Conservation (phyloP, 2,797 vertebrate species). For the Simalia tracyae region DNA sequence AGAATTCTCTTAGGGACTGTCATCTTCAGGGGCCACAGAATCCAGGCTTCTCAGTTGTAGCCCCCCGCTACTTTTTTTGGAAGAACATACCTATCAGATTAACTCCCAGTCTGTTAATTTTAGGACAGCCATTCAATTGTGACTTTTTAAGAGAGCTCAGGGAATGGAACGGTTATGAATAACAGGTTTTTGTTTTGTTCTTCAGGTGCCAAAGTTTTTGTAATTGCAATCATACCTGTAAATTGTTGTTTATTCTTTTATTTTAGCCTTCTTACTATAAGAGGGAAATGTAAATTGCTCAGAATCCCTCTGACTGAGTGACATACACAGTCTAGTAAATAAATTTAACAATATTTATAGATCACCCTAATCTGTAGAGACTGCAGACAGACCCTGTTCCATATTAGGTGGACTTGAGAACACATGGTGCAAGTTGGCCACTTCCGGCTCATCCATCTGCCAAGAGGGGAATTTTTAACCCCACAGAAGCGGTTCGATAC, state of each 20-base stretch:
- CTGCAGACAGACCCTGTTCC: not conserved
- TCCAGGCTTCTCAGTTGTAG: not conserved
- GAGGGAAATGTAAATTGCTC: not conserved
- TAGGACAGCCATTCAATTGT: not conserved
- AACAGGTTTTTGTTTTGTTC: not conserved
- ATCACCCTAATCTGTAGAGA: not conserved
- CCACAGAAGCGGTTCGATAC: not conserved
- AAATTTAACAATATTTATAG: not conserved
- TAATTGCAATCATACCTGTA: not conserved
- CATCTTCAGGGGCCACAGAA: not conserved
- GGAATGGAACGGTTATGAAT: not conserved
- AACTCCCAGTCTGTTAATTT: not conserved
- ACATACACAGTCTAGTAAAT: not conserved
- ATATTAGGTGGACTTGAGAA: not conserved
- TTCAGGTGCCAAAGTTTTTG: not conserved
- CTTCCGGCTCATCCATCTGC: not conserved
- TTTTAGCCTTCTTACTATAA: not conserved
- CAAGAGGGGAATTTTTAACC: constrained; percentile 16
- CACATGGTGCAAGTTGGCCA: not conserved
- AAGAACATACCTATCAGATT: not conserved
- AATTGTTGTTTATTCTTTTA: not conserved
- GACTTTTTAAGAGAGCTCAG: not conserved
- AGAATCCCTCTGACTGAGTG: not conserved
- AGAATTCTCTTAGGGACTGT: not conserved
- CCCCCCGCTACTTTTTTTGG: too few species aligned